Conservation (phyloP, 2,113 vertebrate genomes). For the Gopherus evgoodei region DNA sequence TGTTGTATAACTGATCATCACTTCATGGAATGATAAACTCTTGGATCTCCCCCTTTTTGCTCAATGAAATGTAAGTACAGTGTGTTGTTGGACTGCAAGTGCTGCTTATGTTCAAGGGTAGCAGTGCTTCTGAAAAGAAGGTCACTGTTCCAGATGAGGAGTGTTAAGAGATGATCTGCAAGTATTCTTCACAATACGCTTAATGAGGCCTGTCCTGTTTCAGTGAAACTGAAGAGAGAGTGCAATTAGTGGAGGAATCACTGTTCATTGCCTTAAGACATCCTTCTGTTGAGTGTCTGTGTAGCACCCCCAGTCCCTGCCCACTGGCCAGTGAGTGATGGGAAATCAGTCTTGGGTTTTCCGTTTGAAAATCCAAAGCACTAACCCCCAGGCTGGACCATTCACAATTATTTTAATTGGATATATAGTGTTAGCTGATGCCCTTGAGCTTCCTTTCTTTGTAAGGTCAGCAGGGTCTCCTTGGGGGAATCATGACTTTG, state of each 20-base stretch:
- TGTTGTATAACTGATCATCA: background rate
- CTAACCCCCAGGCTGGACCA: background rate
- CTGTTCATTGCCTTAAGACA: background rate
- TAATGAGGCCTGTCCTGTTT: background rate
- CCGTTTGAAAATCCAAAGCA: background rate
- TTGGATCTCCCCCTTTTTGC: background rate
- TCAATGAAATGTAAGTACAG: background rate
- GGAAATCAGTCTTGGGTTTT: background rate
- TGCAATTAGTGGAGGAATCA: background rate
- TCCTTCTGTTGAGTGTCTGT: background rate
- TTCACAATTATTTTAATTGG: background rate
- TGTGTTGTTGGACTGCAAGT: background rate
- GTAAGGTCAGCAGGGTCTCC: background rate
- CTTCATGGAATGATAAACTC: background rate
- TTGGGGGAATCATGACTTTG: background rate
- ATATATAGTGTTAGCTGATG: background rate
- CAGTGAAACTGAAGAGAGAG: background rate
- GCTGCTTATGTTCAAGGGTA: background rate
- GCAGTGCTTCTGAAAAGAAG: background rate
- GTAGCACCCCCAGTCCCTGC: background rate
- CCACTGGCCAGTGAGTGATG: background rate
- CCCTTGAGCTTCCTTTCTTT: background rate
- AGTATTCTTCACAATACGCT: background rate
- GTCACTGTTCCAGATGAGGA: background rate
- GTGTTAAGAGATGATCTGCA: too few relatives aligned